These are phyloP conservation scores for Labia minor DNA, from an alignment of 2,888 invertebrate genomes.

Conservation along the genomic window DNA sequence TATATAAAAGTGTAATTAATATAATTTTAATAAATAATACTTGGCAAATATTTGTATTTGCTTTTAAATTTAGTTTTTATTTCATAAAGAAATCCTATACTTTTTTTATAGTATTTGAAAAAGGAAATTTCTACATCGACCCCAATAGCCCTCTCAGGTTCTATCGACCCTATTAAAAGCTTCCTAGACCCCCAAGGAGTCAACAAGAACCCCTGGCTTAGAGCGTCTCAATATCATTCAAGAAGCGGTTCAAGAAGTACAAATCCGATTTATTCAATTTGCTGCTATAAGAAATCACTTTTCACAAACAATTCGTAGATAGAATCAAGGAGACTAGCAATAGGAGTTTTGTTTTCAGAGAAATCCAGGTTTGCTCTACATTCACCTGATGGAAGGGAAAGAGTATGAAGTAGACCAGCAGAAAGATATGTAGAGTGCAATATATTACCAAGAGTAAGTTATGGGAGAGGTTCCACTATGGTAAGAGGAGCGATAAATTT, in stretches of 20 bases:
- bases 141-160: no score
- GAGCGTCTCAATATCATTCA: background rate
- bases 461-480: background rate
- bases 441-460: no score
- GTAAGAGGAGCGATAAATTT: background rate
- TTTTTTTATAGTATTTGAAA: no score
- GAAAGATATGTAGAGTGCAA: background rate
- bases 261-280: background rate
- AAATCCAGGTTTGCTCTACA: background rate
- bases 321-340: background rate
- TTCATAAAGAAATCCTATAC: no score
- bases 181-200: no score
- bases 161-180: no score
- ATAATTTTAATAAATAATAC: no score
- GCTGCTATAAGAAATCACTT: background rate
- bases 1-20: no score
- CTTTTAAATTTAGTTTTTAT: no score
- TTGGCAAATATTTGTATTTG: no score
- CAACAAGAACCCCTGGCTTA: no score
- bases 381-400: background rate
- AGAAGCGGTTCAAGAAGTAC: background rate
- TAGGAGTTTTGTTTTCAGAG: background rate
- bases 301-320: background rate
- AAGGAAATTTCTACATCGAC: no score
- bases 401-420: background rate